Evolutionary conservation across 2,888 invertebrate species (phyloP), one percentile per base, ranked within the genome.

Genomic region (Scelioninae gen. 2): DNA sequence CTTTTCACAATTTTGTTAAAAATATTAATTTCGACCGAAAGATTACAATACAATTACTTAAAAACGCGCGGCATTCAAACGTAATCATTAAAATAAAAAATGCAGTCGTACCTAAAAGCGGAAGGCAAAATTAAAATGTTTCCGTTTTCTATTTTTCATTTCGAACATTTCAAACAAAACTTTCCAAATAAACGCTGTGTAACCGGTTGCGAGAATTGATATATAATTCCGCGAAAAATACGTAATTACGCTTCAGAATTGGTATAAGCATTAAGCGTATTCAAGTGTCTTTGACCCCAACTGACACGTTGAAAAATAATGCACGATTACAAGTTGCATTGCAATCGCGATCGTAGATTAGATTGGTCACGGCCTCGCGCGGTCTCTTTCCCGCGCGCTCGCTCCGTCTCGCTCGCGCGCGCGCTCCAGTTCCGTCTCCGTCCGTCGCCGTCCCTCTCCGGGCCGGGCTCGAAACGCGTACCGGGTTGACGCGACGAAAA

Each of bases 271-370:
- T 45, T 50, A 57, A 67, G 33, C 57, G 41, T 67, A 57, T 57
- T 67, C 57, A 6, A 25, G 48, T 67, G 55, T 50, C 48, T 57
- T 57, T 67, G 48, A 67, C 67, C 67, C 45, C 57, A 58, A 52
- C 67, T 58, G 67, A 58, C 67, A 58, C 31, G 50, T 58, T 58
- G 67, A 68, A 69, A 69, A 61, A 76, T 77, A 78, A 77, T 78
- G 72, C 68, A 65, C 75, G 77, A 78, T 80, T 79, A 78, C 76
- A 73, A 78, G 74, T 78, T 78, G 68, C 76, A 72, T 46, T 64
- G 73, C 72, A 71, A 72, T 77, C 77, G 76, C 73, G 75, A 79
- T 79, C 74, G 67, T 58, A 73, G 76, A 80, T 78, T 78, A 79
- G 77, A 68, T 68, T 60, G 68, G 58, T 60, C 68, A 68, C 68